These are phyloP conservation scores for Drosophila anceps DNA, from an alignment of 2,888 invertebrate species.

Conservation along the genomic window DNA sequence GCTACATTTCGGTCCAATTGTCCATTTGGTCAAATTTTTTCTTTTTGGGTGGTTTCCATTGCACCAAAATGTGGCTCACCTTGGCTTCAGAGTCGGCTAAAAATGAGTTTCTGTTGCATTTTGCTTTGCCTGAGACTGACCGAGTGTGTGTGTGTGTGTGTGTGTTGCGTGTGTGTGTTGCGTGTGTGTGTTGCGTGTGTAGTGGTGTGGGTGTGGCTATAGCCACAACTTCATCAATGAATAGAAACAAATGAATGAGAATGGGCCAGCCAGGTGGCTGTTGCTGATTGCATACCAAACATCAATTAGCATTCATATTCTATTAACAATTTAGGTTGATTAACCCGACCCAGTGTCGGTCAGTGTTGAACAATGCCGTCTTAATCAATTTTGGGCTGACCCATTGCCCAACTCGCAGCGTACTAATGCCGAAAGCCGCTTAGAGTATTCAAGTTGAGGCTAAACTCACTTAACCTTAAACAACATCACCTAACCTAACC, in stretches of 20 bases:
- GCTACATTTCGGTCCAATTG: conserved; percentile 38
- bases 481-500: neutral
- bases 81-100: conserved; percentile 46
- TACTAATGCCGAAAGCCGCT: neutral
- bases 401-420: neutral
- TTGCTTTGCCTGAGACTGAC: conserved; percentile 10
- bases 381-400: conserved; percentile 16
- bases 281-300: conserved; percentile 54
- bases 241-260: conserved; percentile 67
- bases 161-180: conserved; percentile 38
- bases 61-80: conserved; percentile 72
- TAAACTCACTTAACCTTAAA: conserved; percentile 8
- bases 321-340: conserved; percentile 30
- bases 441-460: neutral
- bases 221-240: conserved; percentile 68
- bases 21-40: conserved; percentile 17
- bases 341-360: conserved; percentile 33
- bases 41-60: conserved; percentile 41
- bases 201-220: conserved; percentile 41
- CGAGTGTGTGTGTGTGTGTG: conserved; percentile 27
- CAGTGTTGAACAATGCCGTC: conserved; percentile 21
- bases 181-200: conserved; percentile 23
- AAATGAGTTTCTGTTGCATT: conserved; percentile 36
- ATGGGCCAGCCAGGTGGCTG: conserved; percentile 58
- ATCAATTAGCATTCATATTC: conserved; percentile 47